phyloP scores from a whole-genome alignment of 2,888 invertebrate species.

The Tholera decimalis region DNA sequence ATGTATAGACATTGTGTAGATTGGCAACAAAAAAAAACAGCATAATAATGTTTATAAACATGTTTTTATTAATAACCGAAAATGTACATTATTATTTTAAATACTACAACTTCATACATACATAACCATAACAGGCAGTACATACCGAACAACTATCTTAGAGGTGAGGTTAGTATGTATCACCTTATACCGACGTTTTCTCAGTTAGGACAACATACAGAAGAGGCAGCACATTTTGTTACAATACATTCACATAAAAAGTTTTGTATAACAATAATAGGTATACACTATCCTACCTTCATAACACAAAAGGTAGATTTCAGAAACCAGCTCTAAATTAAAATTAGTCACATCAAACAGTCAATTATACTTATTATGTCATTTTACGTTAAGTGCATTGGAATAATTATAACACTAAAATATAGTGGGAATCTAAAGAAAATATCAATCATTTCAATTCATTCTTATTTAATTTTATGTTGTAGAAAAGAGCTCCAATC shows the following conservation, averaged over 20 bases:
- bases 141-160: constrained; percentile 62
- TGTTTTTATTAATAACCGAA: constrained; percentile 88
- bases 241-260: constrained; percentile 28
- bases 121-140: constrained; percentile 79
- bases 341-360: constrained; percentile 43
- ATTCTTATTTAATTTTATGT: background rate
- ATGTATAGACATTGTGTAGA: background rate
- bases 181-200: constrained; percentile 16
- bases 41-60: constrained; percentile 83
- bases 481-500: constrained; percentile 4
- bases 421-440: constrained; percentile 22
- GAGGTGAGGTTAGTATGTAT: constrained; percentile 36
- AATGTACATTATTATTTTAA: constrained; percentile 88
- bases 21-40: background rate
- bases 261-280: constrained; percentile 22
- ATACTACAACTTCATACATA: constrained; percentile 86
- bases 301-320: constrained; percentile 3
- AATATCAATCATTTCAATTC: constrained; percentile 1
- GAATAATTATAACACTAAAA: constrained; percentile 31
- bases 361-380: constrained; percentile 54
- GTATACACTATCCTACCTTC: constrained; percentile 1
- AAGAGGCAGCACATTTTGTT: constrained; percentile 48
- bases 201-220: constrained; percentile 37
- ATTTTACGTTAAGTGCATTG: constrained; percentile 50
- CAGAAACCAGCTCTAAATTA: constrained; percentile 25